Evolutionary conservation across 2,113 vertebrate genomes (phyloP).

Genomic region (Rhagologus leucostigma): DNA sequence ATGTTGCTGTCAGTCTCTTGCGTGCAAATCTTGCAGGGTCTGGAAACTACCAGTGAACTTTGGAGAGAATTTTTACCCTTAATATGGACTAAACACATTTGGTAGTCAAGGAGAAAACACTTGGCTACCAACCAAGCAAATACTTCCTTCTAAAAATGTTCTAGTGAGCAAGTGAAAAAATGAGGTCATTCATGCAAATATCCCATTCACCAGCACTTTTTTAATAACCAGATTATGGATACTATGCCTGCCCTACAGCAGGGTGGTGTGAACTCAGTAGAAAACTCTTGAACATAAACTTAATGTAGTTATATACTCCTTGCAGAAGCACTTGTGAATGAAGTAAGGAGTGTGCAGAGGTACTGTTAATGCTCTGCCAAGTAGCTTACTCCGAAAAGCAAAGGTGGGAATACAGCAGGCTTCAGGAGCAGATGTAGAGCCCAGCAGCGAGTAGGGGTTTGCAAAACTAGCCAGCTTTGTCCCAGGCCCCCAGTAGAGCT

Average conservation of each 20-base stretch:
- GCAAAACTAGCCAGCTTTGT: neutral
- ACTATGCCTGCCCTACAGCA: neutral
- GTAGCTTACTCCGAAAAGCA: neutral
- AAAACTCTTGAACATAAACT: neutral
- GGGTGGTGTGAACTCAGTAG: neutral
- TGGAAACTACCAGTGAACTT: conserved; percentile 18
- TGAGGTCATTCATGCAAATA: neutral
- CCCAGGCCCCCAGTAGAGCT: fast-evolving
- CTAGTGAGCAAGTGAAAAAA: neutral
- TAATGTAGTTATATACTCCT: neutral
- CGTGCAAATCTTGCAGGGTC: neutral
- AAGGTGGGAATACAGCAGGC: neutral
- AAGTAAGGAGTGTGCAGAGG: neutral
- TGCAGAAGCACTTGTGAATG: neutral
- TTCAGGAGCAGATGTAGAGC: neutral
- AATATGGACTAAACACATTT: conserved; percentile 9
- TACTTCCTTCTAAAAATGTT: conserved; percentile 10
- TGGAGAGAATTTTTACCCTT: conserved; percentile 6
- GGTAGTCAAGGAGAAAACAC: conserved; percentile 51
- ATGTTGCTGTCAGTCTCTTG: neutral
- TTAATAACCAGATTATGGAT: neutral
- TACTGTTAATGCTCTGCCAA: neutral
- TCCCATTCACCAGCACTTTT: neutral
- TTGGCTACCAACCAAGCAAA: conserved; percentile 50
- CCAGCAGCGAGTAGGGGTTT: fast-evolving